Evolutionary conservation across 2,113 vertebrate genomes (phyloP).

Genomic region (Pygoscelis antarcticus): DNA sequence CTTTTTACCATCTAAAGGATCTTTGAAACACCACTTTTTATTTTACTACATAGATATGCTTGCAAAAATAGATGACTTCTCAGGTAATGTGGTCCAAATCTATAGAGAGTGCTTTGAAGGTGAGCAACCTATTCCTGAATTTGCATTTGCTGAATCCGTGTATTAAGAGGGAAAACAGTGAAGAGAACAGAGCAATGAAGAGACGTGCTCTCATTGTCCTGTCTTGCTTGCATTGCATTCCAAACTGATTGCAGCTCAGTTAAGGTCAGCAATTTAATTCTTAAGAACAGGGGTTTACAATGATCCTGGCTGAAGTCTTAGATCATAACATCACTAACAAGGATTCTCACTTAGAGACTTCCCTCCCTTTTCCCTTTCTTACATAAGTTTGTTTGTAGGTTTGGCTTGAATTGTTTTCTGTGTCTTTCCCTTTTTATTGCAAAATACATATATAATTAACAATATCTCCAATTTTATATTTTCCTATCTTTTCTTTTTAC

Average conservation of each 20-base stretch:
- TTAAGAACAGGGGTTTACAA: neutral
- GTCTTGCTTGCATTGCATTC: neutral
- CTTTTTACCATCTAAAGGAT: neutral
- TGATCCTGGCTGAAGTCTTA: neutral
- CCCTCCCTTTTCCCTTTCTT: neutral
- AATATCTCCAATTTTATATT: neutral
- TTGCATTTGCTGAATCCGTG: neutral
- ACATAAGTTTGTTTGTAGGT: neutral
- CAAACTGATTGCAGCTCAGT: neutral
- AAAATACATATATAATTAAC: neutral
- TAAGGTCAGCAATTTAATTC: neutral
- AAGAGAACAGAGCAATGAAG: neutral
- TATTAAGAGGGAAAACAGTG: neutral
- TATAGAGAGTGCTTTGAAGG: neutral
- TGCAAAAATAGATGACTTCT: neutral
- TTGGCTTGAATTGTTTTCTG: neutral
- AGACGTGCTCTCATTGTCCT: neutral
- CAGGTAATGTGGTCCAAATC: neutral
- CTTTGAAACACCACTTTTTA: neutral
- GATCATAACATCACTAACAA: neutral
- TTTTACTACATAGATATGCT: neutral
- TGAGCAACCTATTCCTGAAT: neutral
- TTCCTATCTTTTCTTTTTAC: neutral
- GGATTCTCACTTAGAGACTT: neutral
- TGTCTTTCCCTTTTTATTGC: neutral